Percentiles rank a stretch among this genome's conserved stretches.
Conservation (phyloP, 2,888 invertebrate species). For the Noctua janthina region DNA sequence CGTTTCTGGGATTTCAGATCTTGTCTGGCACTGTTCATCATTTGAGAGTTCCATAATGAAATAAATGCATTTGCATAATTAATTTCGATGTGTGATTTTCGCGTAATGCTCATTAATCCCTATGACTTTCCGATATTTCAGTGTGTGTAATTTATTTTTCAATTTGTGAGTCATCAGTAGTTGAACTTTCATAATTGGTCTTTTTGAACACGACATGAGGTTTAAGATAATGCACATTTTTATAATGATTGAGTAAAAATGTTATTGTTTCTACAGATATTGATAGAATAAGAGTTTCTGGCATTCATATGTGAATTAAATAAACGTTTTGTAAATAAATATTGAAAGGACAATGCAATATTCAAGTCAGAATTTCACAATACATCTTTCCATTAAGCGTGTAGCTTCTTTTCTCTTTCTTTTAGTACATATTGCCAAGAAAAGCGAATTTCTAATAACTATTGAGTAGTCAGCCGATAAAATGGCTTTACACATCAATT, state of each 20-base stretch:
- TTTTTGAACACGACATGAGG: neutral
- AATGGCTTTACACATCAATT: conserved; percentile 5
- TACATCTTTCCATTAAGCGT: conserved; percentile 12
- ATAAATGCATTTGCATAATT: neutral
- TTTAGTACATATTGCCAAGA: neutral
- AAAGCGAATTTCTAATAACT: conserved; percentile 23
- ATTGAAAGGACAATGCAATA: conserved; percentile 31
- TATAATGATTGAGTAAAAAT: neutral
- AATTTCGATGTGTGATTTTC: neutral
- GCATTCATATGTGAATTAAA: conserved; percentile 20
- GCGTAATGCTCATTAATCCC: neutral
- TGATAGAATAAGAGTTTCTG: conserved; percentile 20
- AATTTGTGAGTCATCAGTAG: neutral
- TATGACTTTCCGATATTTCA: neutral
- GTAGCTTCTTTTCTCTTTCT: neutral
- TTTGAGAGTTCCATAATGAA: neutral
- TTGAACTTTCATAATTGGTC: neutral
- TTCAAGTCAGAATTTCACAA: conserved; percentile 32
- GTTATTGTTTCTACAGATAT: conserved; percentile 16
- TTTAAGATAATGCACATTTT: neutral
- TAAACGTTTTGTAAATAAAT: conserved; percentile 13
- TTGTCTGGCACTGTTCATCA: neutral
- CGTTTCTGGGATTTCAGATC: neutral
- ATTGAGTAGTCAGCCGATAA: conserved; percentile 6
- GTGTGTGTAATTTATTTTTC: neutral